Evolutionary conservation across 1,140 invertebrate genomes (phyloP).

Genomic region (Bombus cullumanus): DNA sequence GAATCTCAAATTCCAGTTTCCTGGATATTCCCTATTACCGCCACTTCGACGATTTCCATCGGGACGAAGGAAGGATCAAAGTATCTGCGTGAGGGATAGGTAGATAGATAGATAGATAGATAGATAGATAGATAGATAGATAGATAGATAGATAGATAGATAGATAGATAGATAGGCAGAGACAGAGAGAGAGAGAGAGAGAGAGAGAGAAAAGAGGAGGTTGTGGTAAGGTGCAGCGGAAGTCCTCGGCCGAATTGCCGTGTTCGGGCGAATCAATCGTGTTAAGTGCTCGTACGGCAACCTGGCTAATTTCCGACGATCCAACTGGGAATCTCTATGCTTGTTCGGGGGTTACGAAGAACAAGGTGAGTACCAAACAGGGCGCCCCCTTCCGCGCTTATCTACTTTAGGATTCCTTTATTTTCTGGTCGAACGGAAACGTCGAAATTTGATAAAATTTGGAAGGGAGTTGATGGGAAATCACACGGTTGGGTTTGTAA

Average conservation of each 20-base stretch:
- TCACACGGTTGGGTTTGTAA: background rate
- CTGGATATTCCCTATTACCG: background rate
- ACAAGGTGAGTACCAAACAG: background rate
- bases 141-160: too few relatives aligned
- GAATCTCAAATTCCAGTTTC: slow-evolving; percentile 5
- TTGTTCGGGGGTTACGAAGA: slow-evolving; percentile 28
- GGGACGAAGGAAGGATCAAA: background rate
- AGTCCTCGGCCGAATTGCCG: slow-evolving; percentile 42
- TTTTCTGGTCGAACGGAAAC: background rate
- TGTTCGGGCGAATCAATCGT: slow-evolving; percentile 65
- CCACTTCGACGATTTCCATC: slow-evolving; percentile 7
- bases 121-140: background rate
- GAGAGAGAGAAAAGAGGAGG: background rate
- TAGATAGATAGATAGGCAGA: too few relatives aligned
- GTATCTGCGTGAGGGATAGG: too few relatives aligned
- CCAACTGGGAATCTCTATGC: slow-evolving; percentile 39
- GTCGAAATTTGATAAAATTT: background rate
- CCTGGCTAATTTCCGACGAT: slow-evolving; percentile 64
- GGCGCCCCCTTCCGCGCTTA: too few relatives aligned
- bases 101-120: background rate
- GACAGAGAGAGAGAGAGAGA: background rate
- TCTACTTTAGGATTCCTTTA: background rate
- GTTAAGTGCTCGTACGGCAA: slow-evolving; percentile 65
- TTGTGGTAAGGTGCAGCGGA: slow-evolving; percentile 30
- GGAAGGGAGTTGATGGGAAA: background rate